phyloP scores from a whole-genome alignment of 2,113 vertebrate genomes.

The Athene noctua region DNA sequence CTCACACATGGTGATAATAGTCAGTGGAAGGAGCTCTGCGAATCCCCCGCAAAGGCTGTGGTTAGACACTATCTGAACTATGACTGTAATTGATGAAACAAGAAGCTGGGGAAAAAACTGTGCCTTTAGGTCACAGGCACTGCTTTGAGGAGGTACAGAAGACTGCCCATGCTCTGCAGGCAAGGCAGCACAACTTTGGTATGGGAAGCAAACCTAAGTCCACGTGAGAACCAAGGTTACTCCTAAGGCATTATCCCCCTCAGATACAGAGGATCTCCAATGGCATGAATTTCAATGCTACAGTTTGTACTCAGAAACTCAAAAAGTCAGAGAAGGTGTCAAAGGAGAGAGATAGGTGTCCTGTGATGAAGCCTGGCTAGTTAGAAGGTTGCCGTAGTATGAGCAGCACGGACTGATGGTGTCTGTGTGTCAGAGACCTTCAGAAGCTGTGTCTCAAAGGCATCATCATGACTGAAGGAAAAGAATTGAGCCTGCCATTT shows the following conservation, averaged over 20 bases:
- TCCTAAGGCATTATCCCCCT: neutral
- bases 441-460: neutral
- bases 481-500: neutral
- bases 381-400: neutral
- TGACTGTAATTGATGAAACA: neutral
- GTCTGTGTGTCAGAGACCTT: neutral
- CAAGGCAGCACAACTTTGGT: neutral
- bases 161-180: neutral
- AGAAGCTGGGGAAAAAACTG: neutral
- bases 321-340: neutral
- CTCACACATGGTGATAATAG: neutral
- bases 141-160: neutral
- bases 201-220: neutral
- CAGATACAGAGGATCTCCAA: neutral
- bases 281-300: neutral
- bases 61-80: neutral
- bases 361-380: neutral
- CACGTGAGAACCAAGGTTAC: neutral
- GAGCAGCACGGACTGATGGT: neutral
- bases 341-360: neutral
- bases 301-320: neutral
- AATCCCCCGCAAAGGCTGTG: accelerated
- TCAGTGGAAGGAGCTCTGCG: neutral
- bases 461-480: neutral
- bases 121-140: neutral